Base-by-base conservation (phyloP, 2,888 invertebrate genomes). In the Uropetala carovei region DNA sequence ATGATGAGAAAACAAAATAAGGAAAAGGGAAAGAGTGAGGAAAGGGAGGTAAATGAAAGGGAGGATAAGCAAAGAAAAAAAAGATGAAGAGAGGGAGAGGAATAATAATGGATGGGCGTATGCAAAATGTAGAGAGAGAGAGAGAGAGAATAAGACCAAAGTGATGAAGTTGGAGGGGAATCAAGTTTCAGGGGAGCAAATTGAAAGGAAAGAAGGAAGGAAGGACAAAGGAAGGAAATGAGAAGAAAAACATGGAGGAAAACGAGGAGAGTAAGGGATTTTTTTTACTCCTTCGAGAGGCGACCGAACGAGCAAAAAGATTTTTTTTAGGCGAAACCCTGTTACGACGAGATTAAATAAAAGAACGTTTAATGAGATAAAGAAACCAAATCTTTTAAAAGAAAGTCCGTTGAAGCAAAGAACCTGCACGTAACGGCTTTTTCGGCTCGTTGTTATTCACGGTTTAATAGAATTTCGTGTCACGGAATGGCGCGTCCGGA, bases 1-100 rank as follows among this genome's bases (percentile, higher is more conserved):
- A 43, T 60, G 64, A 89, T 64, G 86, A 86, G 86, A 27, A 86
- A 86, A 86, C 59, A 27, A 58, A 59, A 86, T 30, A 30, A 68
- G 43, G 64, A 64, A 64, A 18, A 64, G 68, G 68, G 18, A 16
- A 10, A 86, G 56, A 89, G 89, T n/a, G 83, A 43, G 68, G 18
- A 16, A 27, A 75, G 8, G 75, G 22, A 75, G 11, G 27, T 4
- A 27, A 75, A 75, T 75, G 27, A 75, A 27, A 27, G 27, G 75
- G 22, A 13, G 75, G 22, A 27, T 27, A 27, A 75, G 27, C 75
- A 27, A 22, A 75, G 10, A 27, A 22, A 22, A 27, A 18, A 75
- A 75, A 75, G 75, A 75, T 75, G 75, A 75, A 75, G 27, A 83
- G 60, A 18, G 30, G 64, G 64, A 0, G 86, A 8, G 75, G 82